Evolutionary conservation across 2,797 vertebrate genomes (phyloP).

Genomic region (Lagorchestes hirsutus): DNA sequence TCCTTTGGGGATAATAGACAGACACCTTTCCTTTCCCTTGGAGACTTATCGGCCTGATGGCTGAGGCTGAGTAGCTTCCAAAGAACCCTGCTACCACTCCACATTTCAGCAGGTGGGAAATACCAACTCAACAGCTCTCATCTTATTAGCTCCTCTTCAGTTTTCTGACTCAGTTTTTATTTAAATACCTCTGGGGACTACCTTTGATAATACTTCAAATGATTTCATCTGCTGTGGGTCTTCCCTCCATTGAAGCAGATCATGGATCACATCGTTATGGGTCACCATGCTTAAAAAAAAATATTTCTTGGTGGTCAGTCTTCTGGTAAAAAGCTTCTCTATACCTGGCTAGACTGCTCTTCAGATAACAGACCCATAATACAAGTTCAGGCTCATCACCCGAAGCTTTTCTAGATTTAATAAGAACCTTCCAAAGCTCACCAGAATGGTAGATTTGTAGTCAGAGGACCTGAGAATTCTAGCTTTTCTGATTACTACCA

Average conservation of each 20-base stretch:
- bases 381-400: background rate
- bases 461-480: background rate
- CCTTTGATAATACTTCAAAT: background rate
- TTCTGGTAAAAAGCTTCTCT: background rate
- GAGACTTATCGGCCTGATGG: background rate
- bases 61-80: background rate
- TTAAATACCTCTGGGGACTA: background rate
- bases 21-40: background rate
- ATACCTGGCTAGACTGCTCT: background rate
- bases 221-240: background rate
- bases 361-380: background rate
- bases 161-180: background rate
- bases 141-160: background rate
- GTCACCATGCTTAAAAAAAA: background rate
- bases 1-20: background rate
- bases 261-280: background rate
- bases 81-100: background rate
- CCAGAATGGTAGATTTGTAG: background rate
- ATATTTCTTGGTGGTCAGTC: background rate
- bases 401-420: slow-evolving; percentile 1
- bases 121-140: background rate
- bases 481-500: too few species aligned
- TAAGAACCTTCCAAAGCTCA: background rate
- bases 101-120: background rate
- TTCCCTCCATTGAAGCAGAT: background rate